Evolutionary conservation across 2,113 vertebrate species (phyloP).

Genomic region (Diphyllodes magnificus): DNA sequence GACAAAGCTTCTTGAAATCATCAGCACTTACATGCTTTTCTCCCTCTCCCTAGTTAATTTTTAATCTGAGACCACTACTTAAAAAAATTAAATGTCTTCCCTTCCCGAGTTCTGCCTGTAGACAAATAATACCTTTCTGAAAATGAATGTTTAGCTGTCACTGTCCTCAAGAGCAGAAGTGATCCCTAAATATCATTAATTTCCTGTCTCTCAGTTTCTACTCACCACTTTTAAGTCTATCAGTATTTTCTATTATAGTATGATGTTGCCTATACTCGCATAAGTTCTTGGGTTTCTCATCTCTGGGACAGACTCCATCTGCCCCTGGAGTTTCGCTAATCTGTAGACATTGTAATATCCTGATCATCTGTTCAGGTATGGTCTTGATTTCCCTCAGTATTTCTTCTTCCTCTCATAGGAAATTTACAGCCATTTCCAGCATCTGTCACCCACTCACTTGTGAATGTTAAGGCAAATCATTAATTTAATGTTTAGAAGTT

Average conservation of each 20-base stretch:
- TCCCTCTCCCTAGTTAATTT: neutral
- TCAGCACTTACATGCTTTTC: neutral
- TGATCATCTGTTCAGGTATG: constrained; percentile 50
- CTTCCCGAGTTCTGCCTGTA: neutral
- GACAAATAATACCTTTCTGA: neutral
- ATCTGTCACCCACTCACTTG: constrained; percentile 57
- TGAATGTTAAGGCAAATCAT: constrained; percentile 54
- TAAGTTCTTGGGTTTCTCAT: neutral
- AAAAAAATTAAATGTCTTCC: neutral
- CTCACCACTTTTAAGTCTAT: neutral
- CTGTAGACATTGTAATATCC: constrained; percentile 43
- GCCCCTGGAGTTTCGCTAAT: neutral
- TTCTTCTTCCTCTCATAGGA: constrained; percentile 40
- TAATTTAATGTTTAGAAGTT: constrained; percentile 22
- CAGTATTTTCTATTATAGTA: neutral
- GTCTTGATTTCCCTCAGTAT: constrained; percentile 41
- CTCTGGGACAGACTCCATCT: neutral
- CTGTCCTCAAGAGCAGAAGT: neutral
- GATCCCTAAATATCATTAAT: neutral
- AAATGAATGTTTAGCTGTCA: neutral
- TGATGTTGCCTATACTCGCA: neutral
- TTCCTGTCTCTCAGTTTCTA: neutral
- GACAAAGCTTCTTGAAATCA: neutral
- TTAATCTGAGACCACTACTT: neutral
- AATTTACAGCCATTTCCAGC: constrained; percentile 30